Evolutionary conservation across 2,888 invertebrate genomes (phyloP).

Genomic region (Hemithea aestivaria): DNA sequence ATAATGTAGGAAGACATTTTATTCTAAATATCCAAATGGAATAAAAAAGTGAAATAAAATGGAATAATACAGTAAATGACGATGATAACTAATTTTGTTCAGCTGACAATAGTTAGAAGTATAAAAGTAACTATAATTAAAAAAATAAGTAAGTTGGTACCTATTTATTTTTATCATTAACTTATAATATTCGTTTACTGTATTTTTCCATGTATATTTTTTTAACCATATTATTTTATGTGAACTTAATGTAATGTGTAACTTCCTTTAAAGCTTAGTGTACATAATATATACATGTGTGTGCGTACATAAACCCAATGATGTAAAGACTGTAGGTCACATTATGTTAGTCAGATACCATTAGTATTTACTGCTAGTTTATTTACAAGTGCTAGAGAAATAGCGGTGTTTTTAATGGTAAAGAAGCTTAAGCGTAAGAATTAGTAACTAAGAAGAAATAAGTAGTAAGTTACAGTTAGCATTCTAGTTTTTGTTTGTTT

Average conservation of each 20-base stretch:
- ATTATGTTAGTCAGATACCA: slow-evolving; percentile 4
- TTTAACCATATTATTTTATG: too few species aligned
- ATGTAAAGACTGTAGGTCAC: slow-evolving; percentile 9
- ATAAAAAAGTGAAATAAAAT: too few species aligned
- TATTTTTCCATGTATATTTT: neutral
- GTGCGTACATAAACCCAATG: slow-evolving; percentile 7
- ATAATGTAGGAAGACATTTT: too few species aligned
- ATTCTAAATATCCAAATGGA: too few species aligned
- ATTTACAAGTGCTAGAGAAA: slow-evolving; percentile 12
- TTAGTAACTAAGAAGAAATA: slow-evolving; percentile 31
- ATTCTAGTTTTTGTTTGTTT: slow-evolving; percentile 9
- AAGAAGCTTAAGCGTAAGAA: slow-evolving; percentile 35
- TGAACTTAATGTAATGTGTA: too few species aligned
- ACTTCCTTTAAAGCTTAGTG: slow-evolving; percentile 4
- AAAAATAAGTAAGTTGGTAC: too few species aligned
- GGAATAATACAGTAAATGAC: slow-evolving; percentile 2
- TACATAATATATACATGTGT: slow-evolving; percentile 12
- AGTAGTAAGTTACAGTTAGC: slow-evolving; percentile 19
- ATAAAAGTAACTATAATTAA: too few species aligned
- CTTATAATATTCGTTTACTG: neutral
- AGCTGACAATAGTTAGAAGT: too few species aligned
- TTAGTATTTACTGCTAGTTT: slow-evolving; percentile 4
- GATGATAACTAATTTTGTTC: too few species aligned
- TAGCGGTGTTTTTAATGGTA: slow-evolving; percentile 23
- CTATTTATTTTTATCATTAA: too few species aligned